Percentiles rank a stretch among this genome's conserved stretches.
These are phyloP conservation scores for Poicephalus meyeri DNA, from an alignment of 2,113 vertebrate genomes.

Conservation along the genomic window DNA sequence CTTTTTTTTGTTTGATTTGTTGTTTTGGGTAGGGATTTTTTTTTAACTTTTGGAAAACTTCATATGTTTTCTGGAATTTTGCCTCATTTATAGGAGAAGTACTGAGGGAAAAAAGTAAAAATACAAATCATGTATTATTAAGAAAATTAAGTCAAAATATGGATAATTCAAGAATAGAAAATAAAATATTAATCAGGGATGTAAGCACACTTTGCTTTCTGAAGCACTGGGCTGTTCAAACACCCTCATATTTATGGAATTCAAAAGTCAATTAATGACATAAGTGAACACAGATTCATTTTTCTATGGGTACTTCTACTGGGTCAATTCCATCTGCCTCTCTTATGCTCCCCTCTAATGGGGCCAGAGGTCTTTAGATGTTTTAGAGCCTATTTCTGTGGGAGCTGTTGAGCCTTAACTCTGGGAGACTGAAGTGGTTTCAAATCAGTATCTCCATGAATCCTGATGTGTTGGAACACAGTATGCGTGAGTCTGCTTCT, in stretches of 20 bases:
- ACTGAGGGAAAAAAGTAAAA: neutral
- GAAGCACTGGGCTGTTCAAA: neutral
- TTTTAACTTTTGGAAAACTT: neutral
- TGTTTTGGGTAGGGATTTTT: neutral
- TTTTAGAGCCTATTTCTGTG: neutral
- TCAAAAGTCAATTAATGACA: neutral
- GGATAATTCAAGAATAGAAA: neutral
- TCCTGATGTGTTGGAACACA: neutral
- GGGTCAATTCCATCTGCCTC: neutral
- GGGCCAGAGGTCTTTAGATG: neutral
- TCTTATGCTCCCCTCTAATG: neutral
- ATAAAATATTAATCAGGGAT: neutral
- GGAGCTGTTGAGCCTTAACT: neutral
- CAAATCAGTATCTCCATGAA: neutral
- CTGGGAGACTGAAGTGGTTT: neutral
- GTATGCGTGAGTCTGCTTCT: neutral
- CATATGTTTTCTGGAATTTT: neutral
- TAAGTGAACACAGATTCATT: neutral
- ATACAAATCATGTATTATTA: neutral
- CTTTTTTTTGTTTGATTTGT: neutral
- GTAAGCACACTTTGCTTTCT: neutral
- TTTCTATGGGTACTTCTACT: neutral
- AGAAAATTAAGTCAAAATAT: neutral
- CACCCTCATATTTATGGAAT: accelerated
- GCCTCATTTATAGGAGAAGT: neutral